Evolutionary conservation across 1,140 invertebrate genomes (phyloP).

Genomic region (Hylaeus volcanicus): DNA sequence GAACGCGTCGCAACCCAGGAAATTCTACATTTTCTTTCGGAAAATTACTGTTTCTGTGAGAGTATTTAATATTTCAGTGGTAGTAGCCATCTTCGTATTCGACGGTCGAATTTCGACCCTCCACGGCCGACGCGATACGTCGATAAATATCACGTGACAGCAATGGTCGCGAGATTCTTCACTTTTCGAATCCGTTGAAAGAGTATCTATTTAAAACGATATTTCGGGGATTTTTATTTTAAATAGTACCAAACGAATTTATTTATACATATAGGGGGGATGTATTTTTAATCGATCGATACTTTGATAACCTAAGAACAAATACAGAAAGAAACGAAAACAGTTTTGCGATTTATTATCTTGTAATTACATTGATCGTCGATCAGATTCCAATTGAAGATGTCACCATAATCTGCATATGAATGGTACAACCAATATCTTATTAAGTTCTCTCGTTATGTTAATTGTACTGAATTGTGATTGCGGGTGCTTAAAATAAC

Average conservation of each 20-base stretch:
- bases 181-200: conserved; percentile 11
- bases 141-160: conserved; percentile 70
- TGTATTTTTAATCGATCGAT: too few relatives aligned
- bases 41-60: conserved; percentile 58
- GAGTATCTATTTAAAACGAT: too few relatives aligned
- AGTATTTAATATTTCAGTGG: conserved; percentile 72
- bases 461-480: conserved; percentile 83
- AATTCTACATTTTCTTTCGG: conserved; percentile 71
- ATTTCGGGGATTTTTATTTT: too few relatives aligned
- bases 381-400: too few relatives aligned
- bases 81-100: conserved; percentile 72
- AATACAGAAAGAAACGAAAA: too few relatives aligned
- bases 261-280: too few relatives aligned
- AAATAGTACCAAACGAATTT: too few relatives aligned
- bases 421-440: conserved; percentile 79
- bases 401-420: neutral
- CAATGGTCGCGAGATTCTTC: conserved; percentile 30
- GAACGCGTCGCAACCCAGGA: conserved; percentile 47
- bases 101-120: conserved; percentile 40
- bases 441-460: conserved; percentile 91
- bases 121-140: conserved; percentile 66
- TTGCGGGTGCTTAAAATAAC: conserved; percentile 82
- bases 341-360: too few relatives aligned
- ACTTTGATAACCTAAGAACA: too few relatives aligned
- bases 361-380: neutral